A percentile compares a stretch with the other conserved stretches of the same genome.
These are phyloP conservation scores for Theocolax elegans DNA, from an alignment of 1,140 invertebrate species.

Conservation along the genomic window DNA sequence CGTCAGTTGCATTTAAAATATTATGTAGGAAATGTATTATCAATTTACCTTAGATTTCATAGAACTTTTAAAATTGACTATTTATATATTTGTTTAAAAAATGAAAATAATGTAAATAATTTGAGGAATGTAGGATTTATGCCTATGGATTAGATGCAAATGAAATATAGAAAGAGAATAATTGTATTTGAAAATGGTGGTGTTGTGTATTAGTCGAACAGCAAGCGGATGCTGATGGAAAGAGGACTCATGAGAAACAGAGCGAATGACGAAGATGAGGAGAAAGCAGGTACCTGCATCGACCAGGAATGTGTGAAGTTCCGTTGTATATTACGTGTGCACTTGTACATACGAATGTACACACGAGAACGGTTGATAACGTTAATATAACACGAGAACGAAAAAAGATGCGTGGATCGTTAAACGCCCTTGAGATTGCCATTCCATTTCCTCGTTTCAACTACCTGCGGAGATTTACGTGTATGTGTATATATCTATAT, in stretches of 20 bases:
- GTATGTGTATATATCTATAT: too few relatives aligned
- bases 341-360: background rate
- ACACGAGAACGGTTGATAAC: background rate
- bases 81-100: too few relatives aligned
- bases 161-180: background rate
- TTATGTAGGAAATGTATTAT: too few relatives aligned
- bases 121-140: too few relatives aligned
- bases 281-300: slow-evolving; percentile 38
- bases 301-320: slow-evolving; percentile 46
- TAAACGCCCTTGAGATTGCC: slow-evolving; percentile 21
- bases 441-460: background rate
- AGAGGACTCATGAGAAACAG: slow-evolving; percentile 25
- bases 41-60: too few relatives aligned
- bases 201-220: slow-evolving; percentile 3
- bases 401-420: background rate
- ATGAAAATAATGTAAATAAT: too few relatives aligned
- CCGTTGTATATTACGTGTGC: slow-evolving; percentile 40
- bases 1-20: too few relatives aligned
- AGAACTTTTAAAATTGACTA: too few relatives aligned
- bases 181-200: slow-evolving; percentile 4
- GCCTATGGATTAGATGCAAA: too few relatives aligned
- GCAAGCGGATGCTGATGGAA: slow-evolving; percentile 7
- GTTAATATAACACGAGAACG: slow-evolving; percentile 5
- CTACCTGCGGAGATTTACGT: background rate
- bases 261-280: slow-evolving; percentile 43